Conservation (phyloP, 2,888 invertebrate species). For the Spodoptera exigua region DNA sequence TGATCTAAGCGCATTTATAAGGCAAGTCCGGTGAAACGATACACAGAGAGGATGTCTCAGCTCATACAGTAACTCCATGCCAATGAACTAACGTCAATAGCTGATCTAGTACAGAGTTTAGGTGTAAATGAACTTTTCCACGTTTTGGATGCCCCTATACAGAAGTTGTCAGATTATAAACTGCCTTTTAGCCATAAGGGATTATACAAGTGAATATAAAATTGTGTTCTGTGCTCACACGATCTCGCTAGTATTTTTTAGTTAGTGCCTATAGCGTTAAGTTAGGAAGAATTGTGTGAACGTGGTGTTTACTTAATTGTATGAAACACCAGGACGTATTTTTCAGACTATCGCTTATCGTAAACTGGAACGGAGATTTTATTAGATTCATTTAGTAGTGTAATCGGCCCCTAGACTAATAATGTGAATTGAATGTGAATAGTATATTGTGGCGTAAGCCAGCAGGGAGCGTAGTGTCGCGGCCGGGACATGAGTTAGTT, state of each 20-base stretch:
- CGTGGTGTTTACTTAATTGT: constrained; percentile 67
- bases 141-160: constrained; percentile 78
- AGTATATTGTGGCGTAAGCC: constrained; percentile 58
- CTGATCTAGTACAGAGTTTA: constrained; percentile 59
- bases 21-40: constrained; percentile 34
- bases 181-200: constrained; percentile 85
- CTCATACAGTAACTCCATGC: constrained; percentile 59
- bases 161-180: constrained; percentile 74
- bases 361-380: constrained; percentile 67
- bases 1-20: constrained; percentile 61
- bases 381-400: constrained; percentile 72
- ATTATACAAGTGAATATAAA: constrained; percentile 73
- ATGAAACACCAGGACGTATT: constrained; percentile 66
- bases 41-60: constrained; percentile 43
- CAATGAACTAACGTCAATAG: constrained; percentile 68
- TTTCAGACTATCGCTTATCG: constrained; percentile 69
- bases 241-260: constrained; percentile 88
- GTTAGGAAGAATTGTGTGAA: constrained; percentile 81
- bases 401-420: constrained; percentile 68
- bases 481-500: constrained; percentile 60
- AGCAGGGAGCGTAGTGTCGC: constrained; percentile 19
- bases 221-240: constrained; percentile 88
- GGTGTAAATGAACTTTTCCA: constrained; percentile 64
- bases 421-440: constrained; percentile 60
- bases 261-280: constrained; percentile 87